A percentile compares a stretch with the other conserved stretches of the same genome.
phyloP scores from a whole-genome alignment of 2,797 vertebrate genomes.

The Falco cherrug region DNA sequence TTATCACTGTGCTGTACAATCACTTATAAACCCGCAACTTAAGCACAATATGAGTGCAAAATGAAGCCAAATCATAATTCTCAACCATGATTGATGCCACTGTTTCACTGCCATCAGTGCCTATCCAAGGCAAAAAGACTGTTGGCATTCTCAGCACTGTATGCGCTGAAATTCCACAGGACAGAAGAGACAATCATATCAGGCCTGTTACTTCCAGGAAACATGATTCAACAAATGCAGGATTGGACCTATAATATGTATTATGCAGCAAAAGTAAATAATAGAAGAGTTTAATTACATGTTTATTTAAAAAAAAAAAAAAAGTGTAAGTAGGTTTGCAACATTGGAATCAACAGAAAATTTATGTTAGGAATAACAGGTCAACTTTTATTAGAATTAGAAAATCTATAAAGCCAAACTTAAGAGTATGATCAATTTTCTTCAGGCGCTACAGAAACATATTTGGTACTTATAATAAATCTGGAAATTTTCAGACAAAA shows the following conservation, averaged over 20 bases:
- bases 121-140: neutral
- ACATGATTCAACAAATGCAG: neutral
- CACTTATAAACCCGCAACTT: constrained; percentile 24
- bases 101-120: neutral
- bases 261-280: neutral
- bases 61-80: neutral
- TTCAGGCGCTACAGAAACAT: neutral
- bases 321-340: neutral
- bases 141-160: neutral
- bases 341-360: neutral
- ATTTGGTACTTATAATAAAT: neutral
- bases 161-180: neutral
- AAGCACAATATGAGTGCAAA: constrained; percentile 6
- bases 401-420: neutral
- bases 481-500: neutral
- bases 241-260: neutral
- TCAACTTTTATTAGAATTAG: neutral
- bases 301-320: neutral
- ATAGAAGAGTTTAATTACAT: neutral
- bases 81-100: neutral
- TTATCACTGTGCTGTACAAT: neutral
- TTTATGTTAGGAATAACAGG: neutral
- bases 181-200: neutral
- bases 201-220: neutral
- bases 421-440: neutral